Conservation (phyloP, 1,140 invertebrate genomes). For the Branchinecta lynchi region DNA sequence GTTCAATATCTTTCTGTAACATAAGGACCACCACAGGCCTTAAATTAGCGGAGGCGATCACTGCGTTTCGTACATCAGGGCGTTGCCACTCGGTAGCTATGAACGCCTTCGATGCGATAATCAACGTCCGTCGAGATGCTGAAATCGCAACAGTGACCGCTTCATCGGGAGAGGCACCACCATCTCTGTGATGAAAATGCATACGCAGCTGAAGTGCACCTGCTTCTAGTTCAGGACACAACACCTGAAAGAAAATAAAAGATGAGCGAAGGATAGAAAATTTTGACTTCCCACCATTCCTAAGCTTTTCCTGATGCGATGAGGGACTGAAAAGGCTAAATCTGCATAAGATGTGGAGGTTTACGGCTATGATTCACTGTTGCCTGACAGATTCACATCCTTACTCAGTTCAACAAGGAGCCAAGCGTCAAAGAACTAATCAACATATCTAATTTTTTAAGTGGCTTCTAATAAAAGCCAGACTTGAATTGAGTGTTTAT, state of each 20-base stretch:
- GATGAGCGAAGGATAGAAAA: no score
- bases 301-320: no score
- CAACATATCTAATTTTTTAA: no score
- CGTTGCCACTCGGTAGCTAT: slow-evolving; percentile 70
- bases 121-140: slow-evolving; percentile 56
- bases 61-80: slow-evolving; percentile 61
- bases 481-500: no score
- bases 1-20: neutral
- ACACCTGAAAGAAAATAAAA: neutral
- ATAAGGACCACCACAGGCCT: neutral
- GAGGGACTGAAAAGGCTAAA: no score
- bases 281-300: no score
- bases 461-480: no score
- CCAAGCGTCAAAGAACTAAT: no score
- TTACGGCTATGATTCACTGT: no score
- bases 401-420: no score
- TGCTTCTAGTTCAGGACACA: neutral
- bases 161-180: slow-evolving; percentile 14
- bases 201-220: neutral
- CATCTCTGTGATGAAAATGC: neutral
- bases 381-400: no score
- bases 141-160: slow-evolving; percentile 19
- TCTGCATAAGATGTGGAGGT: no score
- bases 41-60: slow-evolving; percentile 27
- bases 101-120: slow-evolving; percentile 66